Percentiles rank a stretch among this genome's conserved stretches.
Conservation (phyloP, 2,797 vertebrate species). For the Chelon auratus region DNA sequence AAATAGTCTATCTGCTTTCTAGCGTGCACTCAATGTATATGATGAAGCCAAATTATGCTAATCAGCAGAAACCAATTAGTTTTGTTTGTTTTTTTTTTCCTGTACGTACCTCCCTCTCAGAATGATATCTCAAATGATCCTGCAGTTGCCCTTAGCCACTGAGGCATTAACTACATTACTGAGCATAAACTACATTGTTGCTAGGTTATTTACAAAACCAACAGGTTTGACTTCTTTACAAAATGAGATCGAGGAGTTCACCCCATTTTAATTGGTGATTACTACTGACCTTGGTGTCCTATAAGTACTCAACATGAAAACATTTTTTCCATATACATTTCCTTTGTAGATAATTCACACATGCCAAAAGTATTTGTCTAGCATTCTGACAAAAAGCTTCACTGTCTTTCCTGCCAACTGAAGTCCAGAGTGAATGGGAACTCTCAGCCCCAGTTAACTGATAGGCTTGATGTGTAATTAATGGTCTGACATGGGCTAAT, state of each 20-base stretch:
- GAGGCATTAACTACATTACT: too few relatives aligned
- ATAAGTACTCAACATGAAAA: not conserved
- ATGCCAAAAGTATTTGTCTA: slow-evolving; percentile 1
- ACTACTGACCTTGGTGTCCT: not conserved
- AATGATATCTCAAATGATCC: too few relatives aligned
- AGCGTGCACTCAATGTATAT: not conserved
- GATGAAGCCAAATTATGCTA: not conserved
- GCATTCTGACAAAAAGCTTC: not conserved
- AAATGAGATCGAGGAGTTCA: not conserved
- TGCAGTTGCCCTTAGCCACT: too few relatives aligned
- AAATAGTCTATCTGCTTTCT: not conserved
- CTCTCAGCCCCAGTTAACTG: slow-evolving; percentile 66
- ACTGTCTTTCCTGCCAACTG: slow-evolving; percentile 22
- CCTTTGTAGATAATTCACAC: slow-evolving; percentile 5
- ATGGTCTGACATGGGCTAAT: slow-evolving; percentile 81
- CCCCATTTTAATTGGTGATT: not conserved
- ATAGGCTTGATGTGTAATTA: slow-evolving; percentile 82
- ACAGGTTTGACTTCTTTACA: not conserved
- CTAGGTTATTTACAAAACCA: too few relatives aligned
- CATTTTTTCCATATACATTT: not conserved
- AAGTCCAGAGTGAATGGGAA: slow-evolving; percentile 47
- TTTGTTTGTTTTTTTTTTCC: too few relatives aligned
- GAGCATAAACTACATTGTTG: too few relatives aligned
- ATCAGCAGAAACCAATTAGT: too few relatives aligned
- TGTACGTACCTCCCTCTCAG: too few relatives aligned